Evolutionary conservation across 1,140 invertebrate genomes (phyloP), one percentile per base, ranked within the genome.

Genomic region (Drosophila navojoa): DNA sequence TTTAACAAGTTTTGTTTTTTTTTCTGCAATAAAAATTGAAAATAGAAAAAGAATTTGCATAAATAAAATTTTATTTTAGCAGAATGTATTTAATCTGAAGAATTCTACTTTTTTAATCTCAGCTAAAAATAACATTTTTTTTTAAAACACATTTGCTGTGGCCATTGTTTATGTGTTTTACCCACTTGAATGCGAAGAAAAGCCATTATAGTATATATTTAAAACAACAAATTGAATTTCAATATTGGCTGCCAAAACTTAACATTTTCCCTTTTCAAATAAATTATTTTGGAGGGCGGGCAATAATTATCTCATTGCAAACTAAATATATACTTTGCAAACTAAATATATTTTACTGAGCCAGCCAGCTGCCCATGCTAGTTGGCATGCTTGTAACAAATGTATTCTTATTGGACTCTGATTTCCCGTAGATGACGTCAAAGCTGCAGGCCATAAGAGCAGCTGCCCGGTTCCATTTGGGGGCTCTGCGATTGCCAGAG

Each of bases 391-490:
- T 64, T 5, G 32, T 11, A 11, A 11, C 11, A 22, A 47, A 25
- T 49, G 32, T 27, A 50, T 58, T 35, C 45, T 52, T 27, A 61
- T 70, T 71, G 11, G 58, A 59, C 64, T 58, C 22, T 15, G 35
- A 40, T 10, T 59, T 66, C 15, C 47, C 64, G 50, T 42, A 87
- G 82, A 89, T 87, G 82, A 87, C 82, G 79, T 77, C 82, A 82
- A 63, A 61, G 84, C 76, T 59, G 61, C 77, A 67, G 62, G 54
- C 44, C 47, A 16, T 29, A 32, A 38, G 35, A 32, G 54, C 68
- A 79, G 64, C 66, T 79, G 77, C 52, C 42, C 32, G 35, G 22
- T 68, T 59, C 22, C 62, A n/a, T 44, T n/a, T n/a, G 74, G 55
- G 64, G 74, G 66, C 71, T 70, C 40, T 54, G 53, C 50, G 19